These are phyloP conservation scores for Oceanites oceanicus DNA, from an alignment of 2,113 vertebrate genomes.

Conservation along the genomic window DNA sequence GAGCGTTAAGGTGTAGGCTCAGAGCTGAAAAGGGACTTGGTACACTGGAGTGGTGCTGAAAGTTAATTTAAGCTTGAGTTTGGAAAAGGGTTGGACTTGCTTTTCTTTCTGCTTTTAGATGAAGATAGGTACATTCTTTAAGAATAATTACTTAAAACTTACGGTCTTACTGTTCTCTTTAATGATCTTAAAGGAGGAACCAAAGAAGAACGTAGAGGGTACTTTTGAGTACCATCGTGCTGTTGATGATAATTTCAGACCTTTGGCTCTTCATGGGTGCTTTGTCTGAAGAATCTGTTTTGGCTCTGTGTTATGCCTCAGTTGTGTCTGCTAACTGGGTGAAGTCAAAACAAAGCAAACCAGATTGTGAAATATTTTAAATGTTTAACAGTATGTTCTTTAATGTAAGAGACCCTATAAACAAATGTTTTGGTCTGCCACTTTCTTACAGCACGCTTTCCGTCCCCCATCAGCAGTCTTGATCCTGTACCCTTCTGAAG, in stretches of 20 bases:
- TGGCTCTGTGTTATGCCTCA: background rate
- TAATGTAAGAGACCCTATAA: background rate
- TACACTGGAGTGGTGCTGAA: background rate
- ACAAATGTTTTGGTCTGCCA: background rate
- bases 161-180: background rate
- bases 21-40: background rate
- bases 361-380: background rate
- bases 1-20: background rate
- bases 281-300: background rate
- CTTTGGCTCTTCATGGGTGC: background rate
- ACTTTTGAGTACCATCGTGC: background rate
- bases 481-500: background rate
- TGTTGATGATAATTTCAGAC: background rate
- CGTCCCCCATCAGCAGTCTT: background rate
- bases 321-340: background rate
- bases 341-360: background rate
- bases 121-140: background rate
- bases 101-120: background rate
- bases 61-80: background rate
- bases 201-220: background rate
- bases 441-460: background rate
- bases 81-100: background rate
- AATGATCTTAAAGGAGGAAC: background rate
- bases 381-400: background rate
- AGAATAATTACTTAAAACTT: background rate